Evolutionary conservation across 2,113 vertebrate species (phyloP).

Genomic region (Asarcornis scutulata): DNA sequence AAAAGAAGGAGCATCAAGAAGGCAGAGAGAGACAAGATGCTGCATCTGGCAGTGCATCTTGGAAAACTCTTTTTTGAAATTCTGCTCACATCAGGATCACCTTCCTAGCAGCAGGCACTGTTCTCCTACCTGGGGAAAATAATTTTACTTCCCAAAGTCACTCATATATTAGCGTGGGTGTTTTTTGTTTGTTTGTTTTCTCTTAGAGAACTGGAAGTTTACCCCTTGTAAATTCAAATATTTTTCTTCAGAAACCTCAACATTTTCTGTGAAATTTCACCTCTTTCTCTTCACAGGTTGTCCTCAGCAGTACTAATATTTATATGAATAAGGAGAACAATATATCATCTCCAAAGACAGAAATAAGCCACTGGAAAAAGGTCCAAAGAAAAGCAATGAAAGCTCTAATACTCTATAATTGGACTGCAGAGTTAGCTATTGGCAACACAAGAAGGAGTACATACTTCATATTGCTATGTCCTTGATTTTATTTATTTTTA

Average conservation of each 20-base stretch:
- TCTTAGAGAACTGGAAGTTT: background rate
- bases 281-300: background rate
- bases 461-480: background rate
- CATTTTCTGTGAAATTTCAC: background rate
- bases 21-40: background rate
- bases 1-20: background rate
- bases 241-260: background rate
- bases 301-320: background rate
- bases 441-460: background rate
- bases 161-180: background rate
- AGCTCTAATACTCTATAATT: background rate
- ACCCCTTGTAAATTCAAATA: background rate
- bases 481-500: background rate
- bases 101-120: background rate
- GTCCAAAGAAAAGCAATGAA: background rate
- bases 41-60: background rate
- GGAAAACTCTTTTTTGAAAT: background rate
- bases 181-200: background rate
- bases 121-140: background rate
- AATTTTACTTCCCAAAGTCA: background rate
- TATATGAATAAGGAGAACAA: background rate
- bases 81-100: background rate
- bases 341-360: background rate
- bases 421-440: background rate
- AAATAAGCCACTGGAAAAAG: background rate